Base-by-base conservation (phyloP, 2,113 vertebrate genomes). In the Microcebus murinus region DNA sequence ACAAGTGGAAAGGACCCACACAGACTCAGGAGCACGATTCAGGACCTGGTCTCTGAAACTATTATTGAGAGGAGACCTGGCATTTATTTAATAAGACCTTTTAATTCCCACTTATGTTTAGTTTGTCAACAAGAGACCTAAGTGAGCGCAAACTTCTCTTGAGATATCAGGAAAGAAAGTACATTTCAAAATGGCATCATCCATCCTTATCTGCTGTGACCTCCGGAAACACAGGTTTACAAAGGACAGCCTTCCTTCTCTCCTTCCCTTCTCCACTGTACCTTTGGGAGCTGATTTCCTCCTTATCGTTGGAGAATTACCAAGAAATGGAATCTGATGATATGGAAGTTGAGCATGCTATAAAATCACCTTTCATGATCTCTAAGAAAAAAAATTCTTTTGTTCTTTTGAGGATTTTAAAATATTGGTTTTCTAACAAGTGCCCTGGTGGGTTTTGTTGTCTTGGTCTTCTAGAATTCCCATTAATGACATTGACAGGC, bases 161-260 rank as follows among this genome's bases (percentile, higher is more conserved):
- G 74, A 83, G 36, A 59, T 93, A 93, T 94, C 31, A 93, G 68
- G 18, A 73, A 82, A 82, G 73, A 63, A 21, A 79, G 8, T 17
- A n/a, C 29, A 70, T 90, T 74, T 97, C 57, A 80, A 59, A 90
- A 39, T 83, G 73, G 39, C 48, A n/a, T 86, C 39, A 36, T 57
- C 70, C 42, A n/a, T 57, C 80, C 68, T 87, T 59, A 48, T 36
- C 61, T 70, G 14, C 21, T 50, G 0, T 79, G 36, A 71, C 31
- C 10, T 85, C 91, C 63, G 36, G 92, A 88, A 70, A 52, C 4
- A 18, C 27, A 70, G 34, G 34, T 23, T 82, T 80, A 81, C 63
- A 74, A 65, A 88, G 55, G 52, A 6, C 34, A 45, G 4, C 70
- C 74, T 90, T 90, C 39, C 34, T 27, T 67, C n/a, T 65, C 5